Conservation (phyloP, 2,888 invertebrate species). For the Entomobrya multifasciata region DNA sequence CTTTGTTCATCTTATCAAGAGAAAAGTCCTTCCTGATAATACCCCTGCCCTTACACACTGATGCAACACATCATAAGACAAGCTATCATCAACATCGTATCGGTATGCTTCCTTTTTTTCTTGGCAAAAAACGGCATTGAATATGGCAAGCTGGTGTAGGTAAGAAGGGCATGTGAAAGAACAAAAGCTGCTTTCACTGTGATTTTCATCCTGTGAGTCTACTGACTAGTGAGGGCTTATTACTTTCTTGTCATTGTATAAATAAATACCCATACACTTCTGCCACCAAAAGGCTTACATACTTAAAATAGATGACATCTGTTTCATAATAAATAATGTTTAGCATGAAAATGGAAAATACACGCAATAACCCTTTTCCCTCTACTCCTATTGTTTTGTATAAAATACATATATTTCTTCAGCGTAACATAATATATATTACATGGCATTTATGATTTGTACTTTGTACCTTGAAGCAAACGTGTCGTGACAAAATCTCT, state of each 20-base stretch:
- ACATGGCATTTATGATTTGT: background rate
- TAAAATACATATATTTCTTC: background rate
- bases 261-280: conserved; percentile 8
- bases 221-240: conserved; percentile 9
- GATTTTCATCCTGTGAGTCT: background rate
- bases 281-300: background rate
- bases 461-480: background rate
- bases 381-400: no score
- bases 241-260: background rate
- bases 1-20: background rate
- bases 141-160: background rate
- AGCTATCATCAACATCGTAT: background rate
- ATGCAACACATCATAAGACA: conserved; percentile 9
- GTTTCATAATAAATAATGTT: conserved; percentile 33
- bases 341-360: background rate
- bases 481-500: conserved; percentile 4
- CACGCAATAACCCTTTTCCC: no score
- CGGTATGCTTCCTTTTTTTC: background rate
- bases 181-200: background rate
- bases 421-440: no score
- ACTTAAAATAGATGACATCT: conserved; percentile 23
- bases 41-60: background rate
- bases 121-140: background rate
- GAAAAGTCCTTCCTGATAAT: conserved; percentile 10
- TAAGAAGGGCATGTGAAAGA: background rate